Evolutionary conservation across 1,140 invertebrate species (phyloP).

Genomic region (Drosophila auraria): DNA sequence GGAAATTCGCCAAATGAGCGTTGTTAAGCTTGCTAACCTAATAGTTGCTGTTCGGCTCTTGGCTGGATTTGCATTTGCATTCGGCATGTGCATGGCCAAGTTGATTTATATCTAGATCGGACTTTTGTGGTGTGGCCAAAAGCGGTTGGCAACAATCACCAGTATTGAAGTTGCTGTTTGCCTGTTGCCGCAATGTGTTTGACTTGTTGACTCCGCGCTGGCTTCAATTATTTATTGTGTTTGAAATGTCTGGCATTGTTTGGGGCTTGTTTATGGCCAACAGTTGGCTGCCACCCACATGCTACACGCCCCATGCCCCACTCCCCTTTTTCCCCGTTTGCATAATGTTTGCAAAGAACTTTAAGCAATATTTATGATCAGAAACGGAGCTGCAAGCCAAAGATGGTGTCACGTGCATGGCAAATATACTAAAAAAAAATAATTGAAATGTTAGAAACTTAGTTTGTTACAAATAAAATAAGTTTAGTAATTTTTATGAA

Average conservation of each 20-base stretch:
- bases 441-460: not conserved
- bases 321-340: conserved; percentile 32
- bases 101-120: conserved; percentile 74
- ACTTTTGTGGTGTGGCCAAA: conserved; percentile 65
- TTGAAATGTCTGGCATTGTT: conserved; percentile 77
- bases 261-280: conserved; percentile 66
- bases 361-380: conserved; percentile 41
- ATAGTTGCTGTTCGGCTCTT: conserved; percentile 41
- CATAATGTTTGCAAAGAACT: conserved; percentile 42
- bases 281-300: conserved; percentile 51
- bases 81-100: conserved; percentile 54
- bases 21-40: conserved; percentile 16
- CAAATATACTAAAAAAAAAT: not conserved
- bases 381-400: conserved; percentile 20
- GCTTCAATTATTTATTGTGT: conserved; percentile 81
- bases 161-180: conserved; percentile 26
- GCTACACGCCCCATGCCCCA: conserved; percentile 12
- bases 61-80: conserved; percentile 56
- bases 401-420: conserved; percentile 33
- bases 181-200: conserved; percentile 64
- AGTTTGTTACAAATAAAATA: not conserved
- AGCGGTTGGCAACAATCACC: conserved; percentile 65
- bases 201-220: conserved; percentile 75
- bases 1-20: conserved; percentile 50
- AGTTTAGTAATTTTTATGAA: not conserved